Evolutionary conservation across 2,797 vertebrate species (phyloP), one percentile per base, ranked within the genome.

Genomic region (Lepilemur septentrionalis): DNA sequence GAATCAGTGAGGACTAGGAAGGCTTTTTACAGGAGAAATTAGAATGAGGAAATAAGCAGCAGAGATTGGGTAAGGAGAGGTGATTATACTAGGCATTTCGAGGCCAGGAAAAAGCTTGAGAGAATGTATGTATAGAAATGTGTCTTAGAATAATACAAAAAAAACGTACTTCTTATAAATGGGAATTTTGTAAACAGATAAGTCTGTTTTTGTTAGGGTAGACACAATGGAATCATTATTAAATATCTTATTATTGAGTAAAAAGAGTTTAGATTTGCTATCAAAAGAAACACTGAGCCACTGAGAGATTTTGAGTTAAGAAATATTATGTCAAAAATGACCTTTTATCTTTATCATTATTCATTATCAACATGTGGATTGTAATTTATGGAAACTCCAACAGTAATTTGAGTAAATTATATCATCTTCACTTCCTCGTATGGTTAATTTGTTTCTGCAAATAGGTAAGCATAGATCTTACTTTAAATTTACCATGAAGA

Each of bases 361-460:
- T 82, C 69, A 30, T 70, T 69, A 65, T 83, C 38, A 67, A 50
- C 25, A 5, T 55, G 17, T 78, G 41, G 4, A 1, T 78, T 89
- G 46, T 61, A 46, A 82, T 48, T 86, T 38, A 65, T 5, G 23
- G 11, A 55, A 28, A 65, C 23, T 32, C 50, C 25, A 15, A 50
- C 9, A 89, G 28, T 35, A 70, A 13, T 70, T 73, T 79, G 30
- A 61, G 43, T 52, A 61, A 76, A 76, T 76, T 48, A 25, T 55
- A 63, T 75, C 15, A 82, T 38, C 4, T 69, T 92, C 12, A 48
- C 43, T 94, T 83, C 32, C 9, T 83, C 22, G 13, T 55, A 67
- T 73, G 79, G 43, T 18, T 92, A 38, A 93, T 91, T 89, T 55
- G 30, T 63, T 93, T 97, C 76, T 63, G 30, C 22, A 63, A 92